Base-by-base conservation (phyloP, 2,888 invertebrate genomes). In the Autographa gamma region DNA sequence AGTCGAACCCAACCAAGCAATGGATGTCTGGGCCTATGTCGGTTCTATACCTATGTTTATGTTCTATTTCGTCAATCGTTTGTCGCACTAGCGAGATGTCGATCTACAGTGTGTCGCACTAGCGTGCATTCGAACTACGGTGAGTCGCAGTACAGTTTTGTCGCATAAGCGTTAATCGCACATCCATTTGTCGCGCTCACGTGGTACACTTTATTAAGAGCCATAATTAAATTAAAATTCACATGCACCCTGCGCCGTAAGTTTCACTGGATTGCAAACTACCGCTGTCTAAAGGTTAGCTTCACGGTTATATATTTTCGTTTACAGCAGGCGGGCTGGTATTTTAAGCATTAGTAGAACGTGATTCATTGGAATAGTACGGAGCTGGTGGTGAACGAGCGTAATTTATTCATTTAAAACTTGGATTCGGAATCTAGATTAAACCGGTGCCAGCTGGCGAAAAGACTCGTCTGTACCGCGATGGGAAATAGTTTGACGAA, bases 381-480 rank as follows among this genome's bases (percentile, higher is more conserved):
- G 9, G 11, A 16, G 16, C 54, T 54, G 54, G 54, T 19, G 18
- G 43, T 11, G 54, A 25, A 18, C 5, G 19, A 19, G 4, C 19
- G 25, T 25, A 19, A 56, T 48, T 48, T 48, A 56, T 56, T 56
- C 54, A 25, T 56, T 56, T 56, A 19, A 56, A 56, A 56, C 25
- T 13, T 19, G 54, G 54, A 56, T 14, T 25, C 3, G 25, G 13
- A 19, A 56, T 56, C 5, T 25, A 56, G 54, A 56, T 56, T 25
- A 56, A 48, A n/a, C n/a, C n/a, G 48, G n/a, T 48, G 16, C n/a
- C 7, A 48, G n/a, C 48, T 48, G 48, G 7, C n/a, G 48, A 43
- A 43, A 16, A 14, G 14, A 16, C n/a, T 48, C 48, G n/a, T n/a
- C 48, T 7, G 48, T 48, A 16, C 6, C n/a, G 48, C n/a, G 38